Percentiles rank a stretch among this genome's conserved stretches.
Evolutionary conservation across 2,888 invertebrate genomes (phyloP).

Genomic region (Hesperia comma): DNA sequence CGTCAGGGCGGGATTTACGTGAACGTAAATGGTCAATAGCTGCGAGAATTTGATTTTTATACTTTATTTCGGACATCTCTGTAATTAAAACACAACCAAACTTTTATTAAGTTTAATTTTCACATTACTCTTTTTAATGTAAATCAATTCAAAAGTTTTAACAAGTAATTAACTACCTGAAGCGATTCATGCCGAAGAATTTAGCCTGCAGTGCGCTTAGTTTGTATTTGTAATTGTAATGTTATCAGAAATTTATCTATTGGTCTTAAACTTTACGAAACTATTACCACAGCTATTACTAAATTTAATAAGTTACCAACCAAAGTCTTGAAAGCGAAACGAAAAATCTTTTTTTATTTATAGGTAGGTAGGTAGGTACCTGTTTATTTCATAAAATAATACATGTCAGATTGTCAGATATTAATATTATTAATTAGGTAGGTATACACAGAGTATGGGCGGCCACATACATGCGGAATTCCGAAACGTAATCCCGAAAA

Average conservation of each 20-base stretch:
- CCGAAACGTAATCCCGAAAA: too few relatives aligned
- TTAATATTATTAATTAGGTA: too few relatives aligned
- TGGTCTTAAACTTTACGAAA: not conserved
- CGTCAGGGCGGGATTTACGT: slow-evolving; percentile 93
- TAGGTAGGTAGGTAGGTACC: too few relatives aligned
- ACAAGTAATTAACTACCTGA: slow-evolving; percentile 58
- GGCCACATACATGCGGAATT: too few relatives aligned
- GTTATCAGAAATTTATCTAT: slow-evolving; percentile 9
- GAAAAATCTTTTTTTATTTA: not conserved
- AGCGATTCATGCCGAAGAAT: slow-evolving; percentile 75
- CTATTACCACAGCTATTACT: slow-evolving; percentile 4
- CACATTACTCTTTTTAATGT: slow-evolving; percentile 12
- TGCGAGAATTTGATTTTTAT: slow-evolving; percentile 90
- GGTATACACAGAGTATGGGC: too few relatives aligned
- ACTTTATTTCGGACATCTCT: slow-evolving; percentile 86
- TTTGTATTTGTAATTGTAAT: not conserved
- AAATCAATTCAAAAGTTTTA: not conserved
- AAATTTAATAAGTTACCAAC: too few relatives aligned
- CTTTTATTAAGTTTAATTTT: not conserved
- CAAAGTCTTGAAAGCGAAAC: not conserved
- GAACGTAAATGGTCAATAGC: slow-evolving; percentile 93
- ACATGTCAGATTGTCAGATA: too few relatives aligned
- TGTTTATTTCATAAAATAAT: too few relatives aligned
- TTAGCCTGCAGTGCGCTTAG: slow-evolving; percentile 41
- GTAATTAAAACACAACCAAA: slow-evolving; percentile 49